Evolutionary conservation across 2,797 vertebrate species (phyloP).

Genomic region (Eurystomus glaucurus): DNA sequence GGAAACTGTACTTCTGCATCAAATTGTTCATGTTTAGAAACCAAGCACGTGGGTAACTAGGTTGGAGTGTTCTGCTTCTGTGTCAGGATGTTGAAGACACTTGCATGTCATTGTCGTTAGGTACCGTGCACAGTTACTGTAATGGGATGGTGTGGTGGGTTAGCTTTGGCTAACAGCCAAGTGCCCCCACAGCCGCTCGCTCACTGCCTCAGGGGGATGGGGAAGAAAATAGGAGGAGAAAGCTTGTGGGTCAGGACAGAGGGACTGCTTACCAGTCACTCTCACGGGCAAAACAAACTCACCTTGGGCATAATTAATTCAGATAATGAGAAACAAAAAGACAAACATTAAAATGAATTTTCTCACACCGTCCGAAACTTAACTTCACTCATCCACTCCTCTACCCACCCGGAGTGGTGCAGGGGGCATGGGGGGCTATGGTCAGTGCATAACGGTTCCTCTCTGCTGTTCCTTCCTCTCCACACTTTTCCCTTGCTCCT

Average conservation of each 20-base stretch:
- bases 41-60: background rate
- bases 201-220: too few species aligned
- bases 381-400: background rate
- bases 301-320: background rate
- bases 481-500: background rate
- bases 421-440: background rate
- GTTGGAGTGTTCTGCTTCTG: background rate
- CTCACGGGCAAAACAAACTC: background rate
- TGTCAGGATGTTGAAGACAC: background rate
- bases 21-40: background rate
- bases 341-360: background rate
- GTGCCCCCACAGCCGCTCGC: fast-evolving
- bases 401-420: background rate
- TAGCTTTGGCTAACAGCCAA: background rate
- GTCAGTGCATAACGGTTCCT: background rate
- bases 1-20: background rate
- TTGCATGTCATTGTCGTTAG: background rate
- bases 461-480: background rate
- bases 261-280: background rate
- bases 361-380: background rate
- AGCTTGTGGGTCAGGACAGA: background rate
- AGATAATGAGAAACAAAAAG: background rate
- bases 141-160: background rate
- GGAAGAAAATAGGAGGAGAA: background rate
- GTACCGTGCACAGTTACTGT: background rate